Base-by-base conservation (phyloP, 2,888 invertebrate species). In the Ashinkailepas kermadecensis region DNA sequence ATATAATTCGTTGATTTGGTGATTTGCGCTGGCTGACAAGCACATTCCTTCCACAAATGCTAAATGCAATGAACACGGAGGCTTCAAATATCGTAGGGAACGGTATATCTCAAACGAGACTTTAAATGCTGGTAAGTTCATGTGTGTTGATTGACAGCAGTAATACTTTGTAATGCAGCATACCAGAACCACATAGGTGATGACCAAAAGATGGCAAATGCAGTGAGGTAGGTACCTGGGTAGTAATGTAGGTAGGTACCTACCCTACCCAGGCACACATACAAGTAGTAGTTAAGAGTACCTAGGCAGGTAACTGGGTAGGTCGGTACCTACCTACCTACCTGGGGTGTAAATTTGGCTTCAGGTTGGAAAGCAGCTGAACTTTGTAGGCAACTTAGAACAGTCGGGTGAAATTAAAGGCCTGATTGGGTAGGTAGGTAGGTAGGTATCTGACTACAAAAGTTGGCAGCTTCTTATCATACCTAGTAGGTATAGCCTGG, bases 121-220 rank as follows among this genome's bases (percentile, higher is more conserved):
- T 67, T 67, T 67, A 67, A 67, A 67, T 67, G 67, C 67, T 67
- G 67, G 67, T 67, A 25, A 67, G 67, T 67, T 12, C 25, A 23
- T 65, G 65, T 11, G 9, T 23, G 65, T 7, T 23, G 9, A 10
- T 8, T n/a, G 9, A 23, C 10, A 65, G 8, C 23, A 23, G 8
- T 8, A 8, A 23, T 65, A 0, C 8, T 65, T n/a, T 65, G 23
- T 3, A 0, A 10, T 65, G n/a, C 7, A 23, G 3, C n/a, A 12
- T 0, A 23, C 18, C 6, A 64, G 18, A 18, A 18, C 13, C 62
- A 64, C 13, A 64, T 8, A 8, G 13, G 18, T 64, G 13, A 13
- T 18, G 13, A 18, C 18, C 18, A 8, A 8, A 18, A 64, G 13
- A 23, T 65, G 9, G 9, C 23, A 13, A 9, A 23, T 2, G 15